A percentile compares a stretch with the other conserved stretches of the same genome.
Conservation (phyloP, 2,888 invertebrate species). For the Amiota minor region DNA sequence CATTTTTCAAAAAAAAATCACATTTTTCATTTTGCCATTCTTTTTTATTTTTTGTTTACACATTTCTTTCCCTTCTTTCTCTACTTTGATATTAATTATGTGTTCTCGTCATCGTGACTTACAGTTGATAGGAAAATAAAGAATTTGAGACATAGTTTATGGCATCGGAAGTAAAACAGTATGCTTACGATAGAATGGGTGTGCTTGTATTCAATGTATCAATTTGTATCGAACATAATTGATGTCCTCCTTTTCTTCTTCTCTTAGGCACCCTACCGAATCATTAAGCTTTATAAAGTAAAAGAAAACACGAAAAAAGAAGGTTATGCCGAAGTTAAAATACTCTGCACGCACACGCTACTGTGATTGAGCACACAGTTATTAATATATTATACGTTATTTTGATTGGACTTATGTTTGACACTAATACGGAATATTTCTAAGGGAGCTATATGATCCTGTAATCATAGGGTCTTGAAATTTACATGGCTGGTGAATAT, state of each 20-base stretch:
- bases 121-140: neutral
- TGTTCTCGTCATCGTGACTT: neutral
- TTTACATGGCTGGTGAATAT: too few species aligned
- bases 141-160: conserved; percentile 10
- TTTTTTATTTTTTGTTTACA: neutral
- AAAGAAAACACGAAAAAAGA: too few species aligned
- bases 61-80: neutral
- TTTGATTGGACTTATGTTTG: too few species aligned
- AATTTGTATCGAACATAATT: conserved; percentile 32
- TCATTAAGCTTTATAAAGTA: neutral
- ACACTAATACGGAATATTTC: too few species aligned
- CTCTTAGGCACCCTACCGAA: conserved; percentile 4
- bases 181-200: conserved; percentile 3
- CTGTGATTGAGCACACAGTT: too few species aligned
- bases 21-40: neutral
- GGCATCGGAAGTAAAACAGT: neutral
- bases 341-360: too few species aligned
- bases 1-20: neutral
- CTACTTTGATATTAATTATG: conserved; percentile 20
- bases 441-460: too few species aligned
- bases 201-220: conserved; percentile 11
- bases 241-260: conserved; percentile 26
- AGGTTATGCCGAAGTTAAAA: too few species aligned
- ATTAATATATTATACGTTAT: neutral
- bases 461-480: too few species aligned